phyloP scores from a whole-genome alignment of 30 jellyfish, hydroid and myxozoan species.

The Nemopilema nomurai region DNA sequence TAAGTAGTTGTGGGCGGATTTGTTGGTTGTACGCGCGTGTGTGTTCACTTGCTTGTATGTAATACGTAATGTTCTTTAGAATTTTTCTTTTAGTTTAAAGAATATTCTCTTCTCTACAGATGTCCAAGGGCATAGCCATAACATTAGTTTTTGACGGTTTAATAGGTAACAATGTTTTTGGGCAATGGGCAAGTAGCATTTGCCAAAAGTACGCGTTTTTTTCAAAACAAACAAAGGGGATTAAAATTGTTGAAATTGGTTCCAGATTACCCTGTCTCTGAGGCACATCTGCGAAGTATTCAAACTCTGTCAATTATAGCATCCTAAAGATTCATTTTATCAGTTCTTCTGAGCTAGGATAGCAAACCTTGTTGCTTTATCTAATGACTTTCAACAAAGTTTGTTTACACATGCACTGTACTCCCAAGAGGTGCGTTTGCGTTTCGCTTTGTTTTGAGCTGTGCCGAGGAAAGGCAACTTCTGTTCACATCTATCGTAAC shows the following conservation, averaged over 20 bases:
- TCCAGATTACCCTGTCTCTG: background rate
- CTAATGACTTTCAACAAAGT: too few relatives aligned
- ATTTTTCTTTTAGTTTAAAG: too few relatives aligned
- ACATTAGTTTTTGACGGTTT: background rate
- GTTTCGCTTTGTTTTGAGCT: background rate
- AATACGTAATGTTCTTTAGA: too few relatives aligned
- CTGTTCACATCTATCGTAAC: too few relatives aligned
- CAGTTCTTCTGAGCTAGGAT: background rate
- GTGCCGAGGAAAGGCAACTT: background rate
- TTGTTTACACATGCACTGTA: background rate
- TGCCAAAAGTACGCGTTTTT: background rate
- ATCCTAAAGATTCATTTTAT: background rate
- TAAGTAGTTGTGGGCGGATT: background rate
- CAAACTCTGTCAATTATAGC: background rate
- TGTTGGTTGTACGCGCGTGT: too few relatives aligned
- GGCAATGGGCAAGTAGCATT: background rate
- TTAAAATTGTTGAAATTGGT: background rate
- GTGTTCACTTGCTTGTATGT: too few relatives aligned
- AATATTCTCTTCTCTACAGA: too few relatives aligned
- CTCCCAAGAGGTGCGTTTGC: background rate
- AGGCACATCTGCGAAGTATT: background rate
- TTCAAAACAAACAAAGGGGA: background rate
- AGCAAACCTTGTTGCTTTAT: too few relatives aligned
- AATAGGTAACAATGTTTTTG: background rate
- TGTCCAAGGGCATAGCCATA: too few relatives aligned